Base-by-base conservation (phyloP, 2,888 invertebrate genomes). In the Lottia scabra region DNA sequence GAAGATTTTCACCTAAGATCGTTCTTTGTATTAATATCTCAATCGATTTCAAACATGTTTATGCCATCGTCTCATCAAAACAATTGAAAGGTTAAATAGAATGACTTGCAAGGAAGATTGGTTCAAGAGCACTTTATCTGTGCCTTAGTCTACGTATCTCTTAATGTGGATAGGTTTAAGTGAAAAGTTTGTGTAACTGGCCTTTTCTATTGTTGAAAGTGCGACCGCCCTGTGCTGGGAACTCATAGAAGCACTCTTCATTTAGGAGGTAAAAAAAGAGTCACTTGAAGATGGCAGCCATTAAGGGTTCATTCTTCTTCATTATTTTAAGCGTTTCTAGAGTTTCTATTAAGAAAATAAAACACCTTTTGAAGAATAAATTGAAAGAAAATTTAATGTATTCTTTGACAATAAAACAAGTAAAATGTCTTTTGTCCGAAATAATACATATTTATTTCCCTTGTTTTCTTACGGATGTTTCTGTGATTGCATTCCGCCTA, bases 81-180 rank as follows among this genome's bases (percentile, higher is more conserved):
- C 56, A 56, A 56, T 56, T 56, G 56, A 56, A 19, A 23, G 56
- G 56, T 56, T 56, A 56, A 56, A 56, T 56, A 56, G 56, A 13
- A 56, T 56, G 38, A 38, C 38, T 38, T 38, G 38, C 38, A 38
- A 38, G 38, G 38, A 38, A 38, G 38, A 38, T 38, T 38, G 5
- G 38, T 38, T 38, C 38, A 38, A 38, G 38, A 38, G 38, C 38
- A 38, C 38, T 38, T 38, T 38, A 38, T 38, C 38, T 38, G 19
- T 56, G 23, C 19, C 23, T 23, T 19, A 19, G 56, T 56, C 56
- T 23, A 56, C 19, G 8, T 56, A 23, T 56, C 23, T 23, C 23
- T 23, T 56, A 56, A 23, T 56, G 19, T 23, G 56, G 56, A 56
- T 56, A 56, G 19, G 19, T 56, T 56, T 56, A 56, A 56, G 56